A percentile compares a stretch with the other conserved stretches of the same genome.
Evolutionary conservation across 2,888 invertebrate species (phyloP).

Genomic region (Mimumesa dahlbomi): DNA sequence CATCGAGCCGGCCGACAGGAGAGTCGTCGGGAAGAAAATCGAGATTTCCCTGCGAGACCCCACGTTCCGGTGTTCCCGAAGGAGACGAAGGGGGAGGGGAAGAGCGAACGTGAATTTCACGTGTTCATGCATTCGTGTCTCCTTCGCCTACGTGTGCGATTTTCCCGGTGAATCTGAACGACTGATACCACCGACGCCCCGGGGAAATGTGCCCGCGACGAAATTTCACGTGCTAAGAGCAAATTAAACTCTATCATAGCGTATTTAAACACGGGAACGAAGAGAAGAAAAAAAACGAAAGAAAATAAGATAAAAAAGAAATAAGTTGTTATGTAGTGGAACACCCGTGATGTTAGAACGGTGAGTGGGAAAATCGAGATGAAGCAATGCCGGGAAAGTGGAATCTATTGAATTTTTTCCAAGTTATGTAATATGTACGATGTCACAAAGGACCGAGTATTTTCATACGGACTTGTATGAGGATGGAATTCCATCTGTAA

Average conservation of each 20-base stretch:
- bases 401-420: too few species aligned
- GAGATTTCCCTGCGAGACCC: slow-evolving; percentile 33
- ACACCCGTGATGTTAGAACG: too few species aligned
- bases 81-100: not conserved
- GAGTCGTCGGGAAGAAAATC: slow-evolving; percentile 28
- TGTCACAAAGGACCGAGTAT: too few species aligned
- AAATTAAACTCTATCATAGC: not conserved
- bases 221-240: not conserved
- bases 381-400: too few species aligned
- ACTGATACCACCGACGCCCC: not conserved
- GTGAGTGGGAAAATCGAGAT: too few species aligned
- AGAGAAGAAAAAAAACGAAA: too few species aligned
- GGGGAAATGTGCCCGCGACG: not conserved
- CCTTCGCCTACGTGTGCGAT: not conserved
- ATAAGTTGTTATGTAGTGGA: too few species aligned
- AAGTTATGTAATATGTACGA: too few species aligned
- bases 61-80: not conserved
- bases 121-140: not conserved
- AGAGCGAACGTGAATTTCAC: slow-evolving; percentile 1
- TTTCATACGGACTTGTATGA: too few species aligned
- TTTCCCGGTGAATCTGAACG: not conserved
- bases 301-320: too few species aligned
- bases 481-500: too few species aligned
- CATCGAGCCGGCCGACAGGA: slow-evolving; percentile 11
- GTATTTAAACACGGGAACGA: too few species aligned